phyloP scores from a whole-genome alignment of 2,113 vertebrate species.

The Podocnemis expansa region DNA sequence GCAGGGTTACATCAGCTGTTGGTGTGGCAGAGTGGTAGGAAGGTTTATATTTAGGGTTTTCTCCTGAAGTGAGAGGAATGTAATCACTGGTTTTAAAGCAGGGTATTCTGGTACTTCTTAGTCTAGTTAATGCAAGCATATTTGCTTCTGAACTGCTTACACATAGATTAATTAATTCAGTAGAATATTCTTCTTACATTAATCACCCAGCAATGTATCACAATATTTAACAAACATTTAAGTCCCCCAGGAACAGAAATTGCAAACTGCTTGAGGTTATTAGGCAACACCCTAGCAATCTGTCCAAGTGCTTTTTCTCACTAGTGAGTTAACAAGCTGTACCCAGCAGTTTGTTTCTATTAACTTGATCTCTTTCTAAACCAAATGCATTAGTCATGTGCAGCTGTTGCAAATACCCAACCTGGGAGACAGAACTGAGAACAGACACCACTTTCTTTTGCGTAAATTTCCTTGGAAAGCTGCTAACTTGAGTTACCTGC shows the following conservation, averaged over 20 bases:
- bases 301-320: rapidly evolving
- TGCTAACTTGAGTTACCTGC: neutral
- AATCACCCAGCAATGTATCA: constrained; percentile 5
- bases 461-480: neutral
- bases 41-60: no score
- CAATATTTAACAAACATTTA: constrained; percentile 9
- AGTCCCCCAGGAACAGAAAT: neutral
- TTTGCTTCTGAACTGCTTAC: neutral
- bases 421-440: no score
- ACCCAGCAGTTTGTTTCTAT: neutral
- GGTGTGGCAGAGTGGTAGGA: no score
- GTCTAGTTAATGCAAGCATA: neutral
- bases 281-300: neutral
- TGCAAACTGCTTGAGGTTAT: neutral
- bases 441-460: neutral
- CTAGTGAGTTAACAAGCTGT: neutral
- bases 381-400: neutral
- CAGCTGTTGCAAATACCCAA: neutral
- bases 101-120: neutral
- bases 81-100: rapidly evolving
- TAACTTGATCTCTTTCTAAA: neutral
- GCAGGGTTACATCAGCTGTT: rapidly evolving
- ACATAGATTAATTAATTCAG: neutral
- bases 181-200: constrained; percentile 52
- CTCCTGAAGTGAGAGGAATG: neutral